phyloP scores from a whole-genome alignment of 30 jellyfish, hydroid and myxozoan genomes.

The Mastigias papua region DNA sequence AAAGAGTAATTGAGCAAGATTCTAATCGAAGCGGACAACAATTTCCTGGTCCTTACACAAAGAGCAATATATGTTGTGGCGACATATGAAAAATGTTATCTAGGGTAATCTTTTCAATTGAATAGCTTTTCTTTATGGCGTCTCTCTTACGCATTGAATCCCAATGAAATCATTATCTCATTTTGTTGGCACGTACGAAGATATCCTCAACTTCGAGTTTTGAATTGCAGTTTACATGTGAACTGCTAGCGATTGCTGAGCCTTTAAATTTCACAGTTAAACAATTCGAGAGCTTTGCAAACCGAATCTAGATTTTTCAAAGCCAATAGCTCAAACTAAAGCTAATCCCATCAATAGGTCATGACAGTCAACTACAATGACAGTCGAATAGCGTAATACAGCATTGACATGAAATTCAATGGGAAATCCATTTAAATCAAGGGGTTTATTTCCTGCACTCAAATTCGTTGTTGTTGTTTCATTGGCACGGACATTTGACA shows the following conservation, averaged over 20 bases:
- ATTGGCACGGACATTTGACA: background rate
- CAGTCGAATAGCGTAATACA: background rate
- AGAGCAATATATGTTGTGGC: background rate
- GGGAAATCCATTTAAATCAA: background rate
- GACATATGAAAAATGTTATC: background rate
- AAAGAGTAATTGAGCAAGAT: too few species aligned
- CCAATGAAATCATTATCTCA: background rate
- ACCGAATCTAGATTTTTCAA: background rate
- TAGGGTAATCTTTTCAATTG: background rate
- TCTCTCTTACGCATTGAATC: background rate
- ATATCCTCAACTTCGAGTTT: background rate
- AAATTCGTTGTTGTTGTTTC: background rate
- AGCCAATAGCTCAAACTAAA: background rate
- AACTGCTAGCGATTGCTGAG: background rate
- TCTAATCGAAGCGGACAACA: too few species aligned
- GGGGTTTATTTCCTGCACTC: background rate
- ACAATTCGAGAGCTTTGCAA: background rate
- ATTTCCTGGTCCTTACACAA: background rate
- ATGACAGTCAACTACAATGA: background rate
- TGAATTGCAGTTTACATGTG: background rate
- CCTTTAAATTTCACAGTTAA: background rate
- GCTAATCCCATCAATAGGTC: background rate
- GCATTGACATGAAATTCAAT: background rate
- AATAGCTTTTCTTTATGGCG: background rate
- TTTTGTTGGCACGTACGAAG: background rate